phyloP scores from a whole-genome alignment of 2,797 vertebrate species.

The Darevskia mixta region DNA sequence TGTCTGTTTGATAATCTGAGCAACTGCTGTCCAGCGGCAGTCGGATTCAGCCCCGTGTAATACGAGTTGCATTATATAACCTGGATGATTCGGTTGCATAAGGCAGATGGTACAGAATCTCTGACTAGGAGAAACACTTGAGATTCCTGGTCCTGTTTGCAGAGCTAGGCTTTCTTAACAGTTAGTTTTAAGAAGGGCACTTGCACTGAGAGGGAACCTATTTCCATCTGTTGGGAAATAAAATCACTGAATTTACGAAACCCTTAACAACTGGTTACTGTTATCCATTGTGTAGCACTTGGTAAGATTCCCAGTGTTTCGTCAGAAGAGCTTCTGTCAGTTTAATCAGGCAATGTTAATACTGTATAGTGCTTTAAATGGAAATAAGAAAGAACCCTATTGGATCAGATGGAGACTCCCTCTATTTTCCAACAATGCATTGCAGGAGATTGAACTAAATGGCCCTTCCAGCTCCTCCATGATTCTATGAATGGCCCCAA shows the following conservation, averaged over 20 bases:
- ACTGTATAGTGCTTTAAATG: neutral
- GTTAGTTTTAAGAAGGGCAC: neutral
- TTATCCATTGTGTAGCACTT: rapidly evolving
- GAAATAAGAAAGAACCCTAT: neutral
- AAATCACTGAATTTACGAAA: neutral
- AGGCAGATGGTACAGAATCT: slow-evolving; percentile 30
- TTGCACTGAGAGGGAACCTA: neutral
- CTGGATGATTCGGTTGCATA: slow-evolving; percentile 54
- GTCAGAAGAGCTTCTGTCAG: rapidly evolving
- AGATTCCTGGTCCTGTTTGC: slow-evolving; percentile 15
- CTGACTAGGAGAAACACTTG: neutral
- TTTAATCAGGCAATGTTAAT: slow-evolving; percentile 27
- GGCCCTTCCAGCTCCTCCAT: no score
- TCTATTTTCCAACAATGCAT: neutral
- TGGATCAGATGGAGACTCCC: neutral
- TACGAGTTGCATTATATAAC: slow-evolving; percentile 54
- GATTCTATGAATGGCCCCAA: no score
- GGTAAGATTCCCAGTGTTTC: neutral
- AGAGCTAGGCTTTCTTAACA: slow-evolving; percentile 32
- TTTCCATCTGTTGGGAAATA: neutral
- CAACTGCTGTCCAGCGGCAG: slow-evolving; percentile 19
- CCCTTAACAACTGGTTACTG: neutral
- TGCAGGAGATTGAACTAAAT: no score
- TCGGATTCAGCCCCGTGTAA: slow-evolving; percentile 4
- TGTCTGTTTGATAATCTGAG: slow-evolving; percentile 37